These are phyloP conservation scores for Saccostrea echinata DNA, from an alignment of 1,140 invertebrate genomes.

Conservation along the genomic window DNA sequence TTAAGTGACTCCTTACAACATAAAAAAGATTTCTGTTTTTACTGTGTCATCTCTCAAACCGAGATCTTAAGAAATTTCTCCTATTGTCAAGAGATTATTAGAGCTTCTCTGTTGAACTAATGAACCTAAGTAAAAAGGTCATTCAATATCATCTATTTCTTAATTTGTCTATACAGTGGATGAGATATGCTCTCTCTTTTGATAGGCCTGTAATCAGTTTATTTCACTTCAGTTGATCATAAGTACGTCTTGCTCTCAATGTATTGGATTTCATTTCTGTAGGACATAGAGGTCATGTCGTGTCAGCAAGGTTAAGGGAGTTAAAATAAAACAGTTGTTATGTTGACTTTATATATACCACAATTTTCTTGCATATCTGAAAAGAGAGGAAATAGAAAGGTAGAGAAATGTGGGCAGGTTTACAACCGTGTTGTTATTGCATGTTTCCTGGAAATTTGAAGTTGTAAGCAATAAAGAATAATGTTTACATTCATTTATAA, in stretches of 20 bases:
- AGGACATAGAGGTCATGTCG: too few relatives aligned
- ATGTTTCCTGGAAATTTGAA: not conserved
- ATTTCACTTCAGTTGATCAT: too few relatives aligned
- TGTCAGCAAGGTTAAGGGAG: too few relatives aligned
- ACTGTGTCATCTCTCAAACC: not conserved
- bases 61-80: not conserved
- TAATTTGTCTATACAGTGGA: too few relatives aligned
- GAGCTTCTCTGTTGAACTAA: not conserved
- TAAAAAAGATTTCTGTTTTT: not conserved
- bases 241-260: too few relatives aligned
- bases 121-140: not conserved
- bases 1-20: not conserved
- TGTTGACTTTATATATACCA: too few relatives aligned
- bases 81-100: not conserved
- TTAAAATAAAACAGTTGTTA: too few relatives aligned
- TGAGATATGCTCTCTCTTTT: too few relatives aligned
- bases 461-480: not conserved
- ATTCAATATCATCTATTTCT: not conserved
- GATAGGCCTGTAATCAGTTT: too few relatives aligned
- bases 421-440: not conserved
- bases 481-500: not conserved
- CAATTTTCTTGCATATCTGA: too few relatives aligned
- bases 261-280: too few relatives aligned
- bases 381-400: too few relatives aligned
- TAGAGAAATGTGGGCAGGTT: not conserved